Evolutionary conservation across 1,140 invertebrate genomes (phyloP).

Genomic region (Drosophila obscura): DNA sequence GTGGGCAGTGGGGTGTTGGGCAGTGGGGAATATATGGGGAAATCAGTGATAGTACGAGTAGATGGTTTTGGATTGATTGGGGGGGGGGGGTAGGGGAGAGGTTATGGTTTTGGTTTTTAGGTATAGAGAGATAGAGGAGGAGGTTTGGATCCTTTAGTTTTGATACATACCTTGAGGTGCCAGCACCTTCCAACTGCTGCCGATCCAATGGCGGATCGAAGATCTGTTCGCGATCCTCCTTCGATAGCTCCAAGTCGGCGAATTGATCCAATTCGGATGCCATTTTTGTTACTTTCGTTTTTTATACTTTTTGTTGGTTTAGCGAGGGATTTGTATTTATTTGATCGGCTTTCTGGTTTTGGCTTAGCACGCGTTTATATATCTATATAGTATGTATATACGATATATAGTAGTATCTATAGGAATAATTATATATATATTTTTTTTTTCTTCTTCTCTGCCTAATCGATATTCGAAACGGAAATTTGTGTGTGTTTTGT

Average conservation of each 20-base stretch:
- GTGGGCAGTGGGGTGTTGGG: not conserved
- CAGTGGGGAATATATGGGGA: not conserved
- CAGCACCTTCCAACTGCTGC: constrained; percentile 83
- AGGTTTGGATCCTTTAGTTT: constrained; percentile 1
- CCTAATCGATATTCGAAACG: constrained; percentile 11
- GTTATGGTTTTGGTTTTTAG: constrained; percentile 4
- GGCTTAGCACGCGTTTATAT: constrained; percentile 13
- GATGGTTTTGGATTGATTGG: not conserved
- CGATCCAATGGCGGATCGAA: constrained; percentile 84
- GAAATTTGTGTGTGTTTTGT: constrained; percentile 9
- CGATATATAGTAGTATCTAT: constrained; percentile 1
- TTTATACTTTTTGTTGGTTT: constrained; percentile 12
- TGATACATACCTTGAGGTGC: constrained; percentile 81
- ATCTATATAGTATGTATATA: constrained; percentile 15
- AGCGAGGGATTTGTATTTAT: constrained; percentile 7
- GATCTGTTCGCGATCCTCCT: constrained; percentile 84
- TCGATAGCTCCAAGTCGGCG: constrained; percentile 83
- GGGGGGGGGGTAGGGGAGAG: not conserved
- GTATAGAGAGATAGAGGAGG: constrained; percentile 13
- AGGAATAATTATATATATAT: no score
- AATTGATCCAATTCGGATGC: constrained; percentile 84
- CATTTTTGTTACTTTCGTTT: constrained; percentile 57
- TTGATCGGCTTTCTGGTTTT: not conserved
- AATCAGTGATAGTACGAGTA: no score
- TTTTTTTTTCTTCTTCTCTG: no score